Conservation (phyloP, 2,113 vertebrate genomes). For the Percopsis transmontana region DNA sequence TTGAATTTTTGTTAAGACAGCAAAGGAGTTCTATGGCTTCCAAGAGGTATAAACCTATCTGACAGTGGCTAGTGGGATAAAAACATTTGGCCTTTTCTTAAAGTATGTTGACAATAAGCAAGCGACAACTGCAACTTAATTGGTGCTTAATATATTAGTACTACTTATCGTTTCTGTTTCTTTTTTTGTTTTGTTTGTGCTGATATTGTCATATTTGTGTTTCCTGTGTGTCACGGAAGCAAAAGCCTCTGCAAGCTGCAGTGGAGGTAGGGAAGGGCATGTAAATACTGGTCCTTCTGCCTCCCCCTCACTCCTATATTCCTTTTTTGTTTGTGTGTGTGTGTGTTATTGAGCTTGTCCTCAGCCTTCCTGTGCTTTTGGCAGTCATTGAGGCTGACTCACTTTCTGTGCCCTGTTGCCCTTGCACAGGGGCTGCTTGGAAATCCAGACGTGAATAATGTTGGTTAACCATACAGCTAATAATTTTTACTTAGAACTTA, state of each 20-base stretch:
- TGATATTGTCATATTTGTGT: no score
- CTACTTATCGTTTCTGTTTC: no score
- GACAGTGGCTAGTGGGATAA: no score
- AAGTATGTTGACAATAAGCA: no score
- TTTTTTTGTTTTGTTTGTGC: no score
- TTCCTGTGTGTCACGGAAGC: neutral
- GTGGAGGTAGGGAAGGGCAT: constrained; percentile 70
- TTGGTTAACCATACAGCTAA: neutral
- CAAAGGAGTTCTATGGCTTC: no score
- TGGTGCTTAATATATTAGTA: no score
- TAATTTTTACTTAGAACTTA: no score
- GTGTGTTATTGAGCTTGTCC: constrained; percentile 9
- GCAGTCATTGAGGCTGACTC: constrained; percentile 2
- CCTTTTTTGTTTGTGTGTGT: neutral
- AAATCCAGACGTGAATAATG: constrained; percentile 7
- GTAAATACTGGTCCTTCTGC: constrained; percentile 42
- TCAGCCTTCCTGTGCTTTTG: constrained; percentile 12
- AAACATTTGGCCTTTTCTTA: no score
- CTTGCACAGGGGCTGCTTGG: constrained; percentile 2
- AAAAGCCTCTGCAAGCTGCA: constrained; percentile 57
- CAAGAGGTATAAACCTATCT: no score
- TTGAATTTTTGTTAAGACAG: no score
- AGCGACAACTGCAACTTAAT: no score
- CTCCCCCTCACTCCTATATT: constrained; percentile 33
- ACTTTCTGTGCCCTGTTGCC: neutral